These are phyloP conservation scores for Cryptomyrus ogoouensis DNA, from an alignment of 2,113 vertebrate species.

Conservation along the genomic window DNA sequence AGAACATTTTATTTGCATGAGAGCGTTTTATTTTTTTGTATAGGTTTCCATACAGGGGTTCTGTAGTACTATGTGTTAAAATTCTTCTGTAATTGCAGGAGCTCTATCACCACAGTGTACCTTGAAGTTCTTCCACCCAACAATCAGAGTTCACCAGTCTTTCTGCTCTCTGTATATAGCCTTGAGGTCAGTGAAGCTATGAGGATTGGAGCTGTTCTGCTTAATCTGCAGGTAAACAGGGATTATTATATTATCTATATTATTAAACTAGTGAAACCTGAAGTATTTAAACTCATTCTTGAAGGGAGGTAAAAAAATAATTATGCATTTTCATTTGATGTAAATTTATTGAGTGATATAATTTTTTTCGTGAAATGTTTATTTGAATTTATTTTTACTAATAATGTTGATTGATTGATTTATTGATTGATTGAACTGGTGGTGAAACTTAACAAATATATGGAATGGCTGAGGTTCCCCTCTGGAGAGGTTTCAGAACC, in stretches of 20 bases:
- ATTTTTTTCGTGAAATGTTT: too few species aligned
- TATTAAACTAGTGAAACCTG: neutral
- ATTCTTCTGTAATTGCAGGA: conserved; percentile 58
- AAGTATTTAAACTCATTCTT: neutral
- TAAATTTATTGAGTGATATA: too few species aligned
- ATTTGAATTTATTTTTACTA: too few species aligned
- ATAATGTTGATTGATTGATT: too few species aligned
- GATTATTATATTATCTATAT: neutral
- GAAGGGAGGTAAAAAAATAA: neutral
- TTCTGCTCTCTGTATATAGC: conserved; percentile 79
- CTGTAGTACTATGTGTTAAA: neutral
- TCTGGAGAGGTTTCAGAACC: too few species aligned
- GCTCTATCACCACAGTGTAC: conserved; percentile 93
- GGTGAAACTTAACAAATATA: too few species aligned
- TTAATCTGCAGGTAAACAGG: conserved; percentile 81
- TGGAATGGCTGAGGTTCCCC: too few species aligned
- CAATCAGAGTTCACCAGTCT: conserved; percentile 93
- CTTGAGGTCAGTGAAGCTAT: conserved; percentile 94
- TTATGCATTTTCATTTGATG: neutral
- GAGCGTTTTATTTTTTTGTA: too few species aligned
- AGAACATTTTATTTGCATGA: too few species aligned
- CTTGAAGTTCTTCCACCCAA: conserved; percentile 94
- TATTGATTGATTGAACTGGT: too few species aligned
- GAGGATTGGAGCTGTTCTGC: conserved; percentile 79
- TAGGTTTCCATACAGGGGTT: too few species aligned